Evolutionary conservation across 2,888 invertebrate genomes (phyloP), one percentile per base, ranked within the genome.

Genomic region (Andrena hattorfiana): DNA sequence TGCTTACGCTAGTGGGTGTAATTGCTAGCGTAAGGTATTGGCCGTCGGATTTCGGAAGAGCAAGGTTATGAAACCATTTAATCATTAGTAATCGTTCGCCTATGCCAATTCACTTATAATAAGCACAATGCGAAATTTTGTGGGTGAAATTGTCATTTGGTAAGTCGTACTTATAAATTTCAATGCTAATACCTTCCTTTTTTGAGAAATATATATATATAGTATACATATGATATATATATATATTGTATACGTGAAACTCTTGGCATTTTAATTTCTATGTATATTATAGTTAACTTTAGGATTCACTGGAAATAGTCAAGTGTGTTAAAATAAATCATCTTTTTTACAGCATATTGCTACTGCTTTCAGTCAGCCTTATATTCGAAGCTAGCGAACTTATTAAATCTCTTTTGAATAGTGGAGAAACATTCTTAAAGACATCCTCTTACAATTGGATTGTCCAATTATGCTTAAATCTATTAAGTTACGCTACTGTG

Each of bases 401-500:
- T 86, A 87, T 94, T 89, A 91, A 92, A 85, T 92, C 89, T 2
- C 89, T 93, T 23, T 84, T 90, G n/a, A 92, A 90, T 51, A 90
- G 82, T 60, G 91, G 89, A 77, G 87, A 91, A 20, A 88, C 90
- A n/a, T 83, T 92, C 59, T 81, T 91, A 35, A 92, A 90, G 63
- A 86, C 89, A 16, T 85, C 91, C 60, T 94, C 95, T 77, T 96
- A 96, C 88, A 95, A 95, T 77, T 98, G 99, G 99, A 91, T 98
- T 23, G 95, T 97, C 87, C 96, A 97, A 85, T 95, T 99, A 56
- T 91, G 96, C 56, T 95, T 97, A 30, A 99, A 99, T 94, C 95
- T 98, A 74, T 95, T 98, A 23, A 98, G 98, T 16, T 99, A 99
- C 94, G 96, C 97, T 2, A 97, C 98, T n/a, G 95, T 99, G 75